Evolutionary conservation across 2,797 vertebrate species (phyloP).

Genomic region (Pempheris klunzingeri): DNA sequence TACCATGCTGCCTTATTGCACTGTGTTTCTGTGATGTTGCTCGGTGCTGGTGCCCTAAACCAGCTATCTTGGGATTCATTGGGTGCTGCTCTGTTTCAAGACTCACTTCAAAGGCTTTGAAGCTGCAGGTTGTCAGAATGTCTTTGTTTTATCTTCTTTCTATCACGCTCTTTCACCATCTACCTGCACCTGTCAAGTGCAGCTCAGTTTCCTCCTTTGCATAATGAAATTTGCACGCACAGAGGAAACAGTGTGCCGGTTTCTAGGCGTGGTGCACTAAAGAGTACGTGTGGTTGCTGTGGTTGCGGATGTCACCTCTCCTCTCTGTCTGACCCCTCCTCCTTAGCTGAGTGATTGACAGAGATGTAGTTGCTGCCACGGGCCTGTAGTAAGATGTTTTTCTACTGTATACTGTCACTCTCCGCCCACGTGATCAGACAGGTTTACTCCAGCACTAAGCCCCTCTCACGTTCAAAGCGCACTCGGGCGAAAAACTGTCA

Average conservation of each 20-base stretch:
- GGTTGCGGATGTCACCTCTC: conserved; percentile 51
- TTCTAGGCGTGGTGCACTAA: conserved; percentile 53
- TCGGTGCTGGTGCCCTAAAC: conserved; percentile 25
- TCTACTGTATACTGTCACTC: conserved; percentile 5
- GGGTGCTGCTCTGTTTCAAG: conserved; percentile 52
- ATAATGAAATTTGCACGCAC: conserved; percentile 28
- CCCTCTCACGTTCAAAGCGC: conserved; percentile 42
- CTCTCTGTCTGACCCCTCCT: conserved; percentile 20
- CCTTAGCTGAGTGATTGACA: background rate
- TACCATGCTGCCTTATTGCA: conserved; percentile 13
- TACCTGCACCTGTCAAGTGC: conserved; percentile 47
- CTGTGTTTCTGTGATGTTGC: conserved; percentile 34
- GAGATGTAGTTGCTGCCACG: background rate
- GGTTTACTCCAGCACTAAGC: conserved; percentile 33
- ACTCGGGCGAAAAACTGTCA: conserved; percentile 25
- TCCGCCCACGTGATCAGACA: conserved; percentile 9
- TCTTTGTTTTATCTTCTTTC: conserved; percentile 33
- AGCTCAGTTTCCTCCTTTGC: conserved; percentile 46
- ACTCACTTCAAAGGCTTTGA: conserved; percentile 60
- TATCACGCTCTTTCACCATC: conserved; percentile 26
- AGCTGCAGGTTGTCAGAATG: conserved; percentile 49
- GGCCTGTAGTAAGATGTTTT: conserved; percentile 3
- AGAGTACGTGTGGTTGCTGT: conserved; percentile 62
- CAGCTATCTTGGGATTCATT: conserved; percentile 39
- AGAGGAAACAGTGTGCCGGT: conserved; percentile 54